phyloP scores from a whole-genome alignment of 2,888 invertebrate genomes.

The Lithophane semibrunnea region DNA sequence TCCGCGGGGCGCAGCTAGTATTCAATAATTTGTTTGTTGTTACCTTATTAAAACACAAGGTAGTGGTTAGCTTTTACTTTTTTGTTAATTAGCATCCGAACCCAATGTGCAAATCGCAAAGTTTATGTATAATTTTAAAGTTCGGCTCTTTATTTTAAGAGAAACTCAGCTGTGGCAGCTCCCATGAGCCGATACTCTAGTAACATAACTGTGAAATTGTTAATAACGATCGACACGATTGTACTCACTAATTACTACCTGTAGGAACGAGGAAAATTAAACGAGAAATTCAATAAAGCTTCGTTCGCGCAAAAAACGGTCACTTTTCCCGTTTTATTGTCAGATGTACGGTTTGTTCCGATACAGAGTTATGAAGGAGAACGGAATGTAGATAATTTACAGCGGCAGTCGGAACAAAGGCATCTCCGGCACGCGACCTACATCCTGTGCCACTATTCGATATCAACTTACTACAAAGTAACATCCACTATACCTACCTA shows the following conservation, averaged over 20 bases:
- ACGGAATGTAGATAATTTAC: constrained; percentile 84
- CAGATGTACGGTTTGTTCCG: constrained; percentile 70
- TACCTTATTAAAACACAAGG: constrained; percentile 7
- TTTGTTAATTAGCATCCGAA: constrained; percentile 15
- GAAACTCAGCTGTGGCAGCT: constrained; percentile 24
- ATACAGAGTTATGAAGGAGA: constrained; percentile 83
- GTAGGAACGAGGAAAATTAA: constrained; percentile 39
- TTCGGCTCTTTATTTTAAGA: constrained; percentile 21
- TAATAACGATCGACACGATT: constrained; percentile 45
- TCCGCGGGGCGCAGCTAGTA: not conserved
- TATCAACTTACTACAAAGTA: constrained; percentile 72
- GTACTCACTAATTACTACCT: constrained; percentile 51
- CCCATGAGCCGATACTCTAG: constrained; percentile 23
- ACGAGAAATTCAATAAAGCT: constrained; percentile 65
- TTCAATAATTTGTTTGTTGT: constrained; percentile 5
- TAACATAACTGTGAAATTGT: constrained; percentile 35
- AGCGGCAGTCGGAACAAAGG: constrained; percentile 81
- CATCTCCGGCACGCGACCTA: constrained; percentile 81
- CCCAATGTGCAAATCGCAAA: constrained; percentile 6
- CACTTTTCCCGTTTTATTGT: constrained; percentile 68
- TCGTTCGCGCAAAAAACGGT: constrained; percentile 59
- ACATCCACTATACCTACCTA: constrained; percentile 55
- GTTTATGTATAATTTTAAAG: not conserved
- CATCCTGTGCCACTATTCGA: constrained; percentile 76
- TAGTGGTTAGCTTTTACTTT: not conserved